Percentiles rank a stretch among this genome's conserved stretches.
These are phyloP conservation scores for Bryconaethiops microstoma DNA, from an alignment of 2,797 vertebrate species.

Conservation along the genomic window DNA sequence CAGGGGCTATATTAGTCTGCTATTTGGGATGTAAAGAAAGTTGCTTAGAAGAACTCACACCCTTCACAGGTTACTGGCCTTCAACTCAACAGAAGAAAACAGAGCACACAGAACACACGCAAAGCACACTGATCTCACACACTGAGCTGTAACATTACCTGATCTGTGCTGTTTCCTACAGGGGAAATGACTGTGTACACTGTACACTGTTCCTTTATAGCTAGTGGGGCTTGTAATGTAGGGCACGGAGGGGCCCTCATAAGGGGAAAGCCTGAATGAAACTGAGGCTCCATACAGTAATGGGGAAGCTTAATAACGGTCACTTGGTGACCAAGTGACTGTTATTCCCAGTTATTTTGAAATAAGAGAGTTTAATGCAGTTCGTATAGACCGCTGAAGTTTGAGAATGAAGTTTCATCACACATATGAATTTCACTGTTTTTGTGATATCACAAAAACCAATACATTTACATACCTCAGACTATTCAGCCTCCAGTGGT, in stretches of 20 bases:
- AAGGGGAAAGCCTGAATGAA: conserved; percentile 7
- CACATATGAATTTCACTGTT: background rate
- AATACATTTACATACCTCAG: background rate
- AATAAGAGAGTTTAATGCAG: background rate
- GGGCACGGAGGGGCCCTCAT: conserved; percentile 22
- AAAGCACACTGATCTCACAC: conserved; percentile 28
- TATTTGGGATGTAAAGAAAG: conserved; percentile 4
- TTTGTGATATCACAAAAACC: background rate
- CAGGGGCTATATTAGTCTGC: background rate
- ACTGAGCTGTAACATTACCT: conserved; percentile 25
- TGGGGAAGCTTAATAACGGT: background rate
- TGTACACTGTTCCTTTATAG: conserved; percentile 4
- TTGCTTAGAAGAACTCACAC: conserved; percentile 12
- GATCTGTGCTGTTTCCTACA: conserved; percentile 27
- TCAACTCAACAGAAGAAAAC: conserved; percentile 30
- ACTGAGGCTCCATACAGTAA: conserved; percentile 2
- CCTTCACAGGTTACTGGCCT: conserved; percentile 16
- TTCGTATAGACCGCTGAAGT: too few relatives aligned
- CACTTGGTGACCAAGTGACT: background rate
- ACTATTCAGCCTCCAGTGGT: background rate
- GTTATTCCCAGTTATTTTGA: background rate
- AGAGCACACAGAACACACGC: conserved; percentile 13
- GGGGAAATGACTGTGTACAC: conserved; percentile 29
- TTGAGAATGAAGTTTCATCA: too few relatives aligned
- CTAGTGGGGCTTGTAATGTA: conserved; percentile 14